A percentile compares a stretch with the other conserved stretches of the same genome.
These are phyloP conservation scores for Halcyon smyrnensis DNA, from an alignment of 2,797 vertebrate species.

Conservation along the genomic window DNA sequence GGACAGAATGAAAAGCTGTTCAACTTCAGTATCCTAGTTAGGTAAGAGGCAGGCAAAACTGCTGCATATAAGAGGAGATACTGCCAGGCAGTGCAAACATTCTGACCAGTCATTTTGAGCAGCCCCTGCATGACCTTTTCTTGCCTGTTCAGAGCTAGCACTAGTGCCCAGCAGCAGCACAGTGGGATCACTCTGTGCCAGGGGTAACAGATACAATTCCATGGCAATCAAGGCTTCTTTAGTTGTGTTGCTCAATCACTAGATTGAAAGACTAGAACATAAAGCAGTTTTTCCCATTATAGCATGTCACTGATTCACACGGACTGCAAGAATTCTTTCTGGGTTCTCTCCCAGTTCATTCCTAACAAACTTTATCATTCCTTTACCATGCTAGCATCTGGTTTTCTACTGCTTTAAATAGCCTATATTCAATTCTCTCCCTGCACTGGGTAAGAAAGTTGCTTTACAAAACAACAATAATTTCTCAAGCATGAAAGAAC, in stretches of 20 bases:
- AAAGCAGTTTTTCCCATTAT: not conserved
- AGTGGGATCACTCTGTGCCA: not conserved
- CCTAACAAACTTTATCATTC: not conserved
- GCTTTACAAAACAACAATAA: not conserved
- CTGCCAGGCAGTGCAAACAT: not conserved
- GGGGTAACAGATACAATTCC: not conserved
- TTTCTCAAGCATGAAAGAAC: not conserved
- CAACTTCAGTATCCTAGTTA: not conserved
- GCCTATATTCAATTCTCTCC: not conserved
- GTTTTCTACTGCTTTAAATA: not conserved
- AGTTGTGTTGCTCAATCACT: not conserved
- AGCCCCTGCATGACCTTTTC: not conserved
- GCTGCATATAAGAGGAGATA: not conserved
- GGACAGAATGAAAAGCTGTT: not conserved
- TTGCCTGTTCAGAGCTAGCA: not conserved
- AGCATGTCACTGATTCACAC: not conserved
- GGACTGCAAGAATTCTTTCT: not conserved
- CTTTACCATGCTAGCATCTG: not conserved
- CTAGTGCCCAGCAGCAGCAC: accelerated
- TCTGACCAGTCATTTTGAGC: not conserved
- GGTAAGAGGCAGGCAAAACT: not conserved
- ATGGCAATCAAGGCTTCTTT: not conserved
- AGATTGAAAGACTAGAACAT: not conserved
- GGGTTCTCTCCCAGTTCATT: not conserved
- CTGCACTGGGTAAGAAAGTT: not conserved